Base-by-base conservation (phyloP, 2,113 vertebrate genomes). In the Psilopsiagon aurifrons region DNA sequence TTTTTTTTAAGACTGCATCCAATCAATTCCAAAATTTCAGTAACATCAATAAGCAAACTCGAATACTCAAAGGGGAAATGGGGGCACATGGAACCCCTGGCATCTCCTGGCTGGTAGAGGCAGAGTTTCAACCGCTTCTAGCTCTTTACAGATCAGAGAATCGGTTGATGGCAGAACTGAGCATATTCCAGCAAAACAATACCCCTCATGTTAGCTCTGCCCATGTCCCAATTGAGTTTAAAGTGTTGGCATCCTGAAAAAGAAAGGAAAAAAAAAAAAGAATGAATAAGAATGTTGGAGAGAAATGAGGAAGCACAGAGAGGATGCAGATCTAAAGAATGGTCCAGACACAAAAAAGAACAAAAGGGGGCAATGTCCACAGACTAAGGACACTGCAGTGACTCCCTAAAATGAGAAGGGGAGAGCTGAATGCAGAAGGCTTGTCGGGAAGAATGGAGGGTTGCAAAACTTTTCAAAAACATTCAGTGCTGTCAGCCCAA, bases 151-250 rank as follows among this genome's bases (percentile, higher is more conserved):
- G 90, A 96, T 68, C 93, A 96, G 55, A 97, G 95, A 97, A 97
- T 74, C 83, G 92, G 94, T 95, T 96, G 95, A 97, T 90, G 67
- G 92, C 78, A 96, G 95, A 97, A 97, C 35, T 93, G 93, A 95
- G 88, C 69, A 97, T 89, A 95, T 95, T 97, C 95, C 95, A 95
- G 95, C 93, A 97, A 95, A 95, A 96, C 83, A 96, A 97, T 95
- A 94, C 90, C 95, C 94, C 94, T 96, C 95, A 96, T 96, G 86
- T 97, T 96, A 97, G 95, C 88, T 96, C 95, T 97, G 95, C 95
- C 95, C 95, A 96, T 92, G 95, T 95, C 95, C 89, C 95, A 96
- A 66, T 37, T 95, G 93, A 93, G 88, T 95, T 96, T 96, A 95
- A 96, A 96, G 95, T 96, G 95, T 54, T 96, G 95, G 88, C 68